Percentiles rank a stretch among this genome's conserved stretches.
Conservation (phyloP, 2,888 invertebrate genomes). For the Serrognathus titanus region DNA sequence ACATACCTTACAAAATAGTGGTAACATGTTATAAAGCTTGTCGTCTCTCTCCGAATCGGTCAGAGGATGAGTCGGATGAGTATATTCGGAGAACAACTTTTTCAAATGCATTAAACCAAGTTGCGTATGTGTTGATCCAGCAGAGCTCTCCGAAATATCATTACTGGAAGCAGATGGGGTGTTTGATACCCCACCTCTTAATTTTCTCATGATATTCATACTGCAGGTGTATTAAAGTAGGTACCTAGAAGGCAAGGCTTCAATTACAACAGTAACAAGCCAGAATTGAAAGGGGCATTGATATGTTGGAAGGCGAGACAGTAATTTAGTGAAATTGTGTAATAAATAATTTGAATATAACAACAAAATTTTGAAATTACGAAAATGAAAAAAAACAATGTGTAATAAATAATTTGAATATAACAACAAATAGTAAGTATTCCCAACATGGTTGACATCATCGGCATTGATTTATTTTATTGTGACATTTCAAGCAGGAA, state of each 20-base stretch:
- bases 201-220: conserved; percentile 93
- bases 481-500: not conserved
- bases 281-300: no score
- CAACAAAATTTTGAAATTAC: no score
- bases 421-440: conserved; percentile 9
- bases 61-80: conserved; percentile 80
- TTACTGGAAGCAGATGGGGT: conserved; percentile 50
- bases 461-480: conserved; percentile 11
- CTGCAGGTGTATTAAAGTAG: conserved; percentile 6
- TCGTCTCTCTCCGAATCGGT: conserved; percentile 83
- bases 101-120: conserved; percentile 94
- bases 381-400: no score
- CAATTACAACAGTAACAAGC: no score
- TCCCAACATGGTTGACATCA: conserved; percentile 15
- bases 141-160: conserved; percentile 58
- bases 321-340: no score
- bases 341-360: no score
- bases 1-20: conserved; percentile 92
- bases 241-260: conserved; percentile 3
- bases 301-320: no score
- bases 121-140: conserved; percentile 75
- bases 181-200: conserved; percentile 63
- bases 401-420: conserved; percentile 7
- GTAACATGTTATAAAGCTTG: conserved; percentile 95
- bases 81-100: conserved; percentile 93